These are phyloP conservation scores for Caerostris darwini DNA, from an alignment of 1,140 invertebrate genomes.

Conservation along the genomic window DNA sequence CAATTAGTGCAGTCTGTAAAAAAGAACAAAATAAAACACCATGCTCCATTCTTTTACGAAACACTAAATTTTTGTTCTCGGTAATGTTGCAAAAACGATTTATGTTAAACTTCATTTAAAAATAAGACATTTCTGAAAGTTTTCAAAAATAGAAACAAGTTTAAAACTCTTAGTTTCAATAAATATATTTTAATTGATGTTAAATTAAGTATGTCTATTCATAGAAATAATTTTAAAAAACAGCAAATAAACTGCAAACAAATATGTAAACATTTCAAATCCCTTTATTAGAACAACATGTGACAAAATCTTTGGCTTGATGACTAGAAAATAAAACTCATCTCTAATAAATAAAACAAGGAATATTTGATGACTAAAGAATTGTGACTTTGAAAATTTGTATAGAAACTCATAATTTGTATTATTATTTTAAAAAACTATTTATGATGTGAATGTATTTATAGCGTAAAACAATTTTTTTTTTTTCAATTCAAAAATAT, in stretches of 20 bases:
- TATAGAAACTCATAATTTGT: background rate
- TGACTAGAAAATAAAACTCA: constrained; percentile 53
- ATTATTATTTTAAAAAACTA: too few species aligned
- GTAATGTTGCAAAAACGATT: background rate
- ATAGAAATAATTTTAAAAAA: background rate
- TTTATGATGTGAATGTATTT: too few species aligned
- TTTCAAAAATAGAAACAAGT: background rate
- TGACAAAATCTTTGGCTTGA: constrained; percentile 31
- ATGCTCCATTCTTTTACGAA: background rate
- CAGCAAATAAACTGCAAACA: background rate
- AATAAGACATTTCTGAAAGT: background rate
- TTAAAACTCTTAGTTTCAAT: background rate
- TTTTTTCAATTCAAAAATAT: too few species aligned
- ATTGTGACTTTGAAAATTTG: background rate
- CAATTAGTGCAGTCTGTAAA: constrained; percentile 30
- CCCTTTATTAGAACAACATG: constrained; percentile 46
- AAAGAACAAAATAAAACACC: background rate
- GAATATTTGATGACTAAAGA: constrained; percentile 14
- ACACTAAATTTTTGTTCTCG: background rate
- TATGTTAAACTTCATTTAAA: background rate
- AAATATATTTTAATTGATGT: background rate
- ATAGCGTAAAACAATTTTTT: too few species aligned
- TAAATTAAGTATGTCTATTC: background rate
- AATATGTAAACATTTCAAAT: constrained; percentile 55
- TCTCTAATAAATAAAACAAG: constrained; percentile 33